These are phyloP conservation scores for Tenthredo amoena DNA, from an alignment of 2,888 invertebrate genomes.

Conservation along the genomic window DNA sequence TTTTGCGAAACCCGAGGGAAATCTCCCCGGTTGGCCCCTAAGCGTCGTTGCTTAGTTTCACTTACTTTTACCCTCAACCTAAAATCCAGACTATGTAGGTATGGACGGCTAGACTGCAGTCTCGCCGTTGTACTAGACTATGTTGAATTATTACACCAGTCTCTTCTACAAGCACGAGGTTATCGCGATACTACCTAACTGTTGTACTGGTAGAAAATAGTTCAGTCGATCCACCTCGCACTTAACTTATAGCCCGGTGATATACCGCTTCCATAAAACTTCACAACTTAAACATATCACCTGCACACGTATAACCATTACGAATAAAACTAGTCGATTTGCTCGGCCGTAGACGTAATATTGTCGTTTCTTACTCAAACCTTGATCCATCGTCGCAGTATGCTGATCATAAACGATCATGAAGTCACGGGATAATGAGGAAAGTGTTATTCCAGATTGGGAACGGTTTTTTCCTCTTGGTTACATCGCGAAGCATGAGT, in stretches of 20 bases:
- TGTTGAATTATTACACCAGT: neutral
- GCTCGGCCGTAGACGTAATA: neutral
- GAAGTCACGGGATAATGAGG: neutral
- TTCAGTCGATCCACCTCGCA: neutral
- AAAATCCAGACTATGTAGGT: slow-evolving; percentile 5
- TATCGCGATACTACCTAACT: neutral
- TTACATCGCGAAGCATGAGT: neutral
- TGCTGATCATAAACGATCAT: neutral
- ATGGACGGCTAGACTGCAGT: neutral
- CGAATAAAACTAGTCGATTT: neutral
- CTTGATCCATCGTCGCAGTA: neutral
- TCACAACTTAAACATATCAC: slow-evolving; percentile 7
- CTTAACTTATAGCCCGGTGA: slow-evolving; percentile 17
- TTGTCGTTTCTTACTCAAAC: neutral
- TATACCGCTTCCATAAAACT: neutral
- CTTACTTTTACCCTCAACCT: neutral
- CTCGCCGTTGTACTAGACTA: neutral
- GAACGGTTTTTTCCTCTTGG: neutral
- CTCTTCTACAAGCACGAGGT: neutral
- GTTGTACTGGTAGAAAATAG: neutral
- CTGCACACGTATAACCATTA: neutral
- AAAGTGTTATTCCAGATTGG: neutral
- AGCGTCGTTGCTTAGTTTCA: slow-evolving; percentile 1
- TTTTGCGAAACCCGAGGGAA: neutral
- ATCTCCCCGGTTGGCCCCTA: neutral